A percentile compares a stretch with the other conserved stretches of the same genome.
Evolutionary conservation across 2,797 vertebrate species (phyloP).

Genomic region (Loriculus beryllinus): DNA sequence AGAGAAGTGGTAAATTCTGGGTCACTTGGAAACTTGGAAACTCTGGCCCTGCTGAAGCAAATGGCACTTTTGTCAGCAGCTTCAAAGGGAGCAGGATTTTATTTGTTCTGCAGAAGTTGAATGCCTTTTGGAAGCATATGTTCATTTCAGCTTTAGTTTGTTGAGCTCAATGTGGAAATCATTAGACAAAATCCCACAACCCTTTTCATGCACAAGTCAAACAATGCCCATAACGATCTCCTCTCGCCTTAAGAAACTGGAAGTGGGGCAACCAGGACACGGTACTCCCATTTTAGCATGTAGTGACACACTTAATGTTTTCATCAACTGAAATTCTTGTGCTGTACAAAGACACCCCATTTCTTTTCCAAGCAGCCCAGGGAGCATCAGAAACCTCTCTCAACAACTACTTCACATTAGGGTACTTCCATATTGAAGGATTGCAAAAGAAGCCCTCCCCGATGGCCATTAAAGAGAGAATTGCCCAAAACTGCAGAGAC

Average conservation of each 20-base stretch:
- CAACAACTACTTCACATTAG: background rate
- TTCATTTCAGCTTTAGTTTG: background rate
- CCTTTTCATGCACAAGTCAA: background rate
- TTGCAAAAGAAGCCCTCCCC: background rate
- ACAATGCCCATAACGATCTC: rapidly evolving
- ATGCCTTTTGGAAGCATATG: background rate
- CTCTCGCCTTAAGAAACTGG: background rate
- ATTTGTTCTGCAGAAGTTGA: background rate
- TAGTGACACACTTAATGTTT: background rate
- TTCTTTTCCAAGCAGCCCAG: background rate
- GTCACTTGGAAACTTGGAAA: background rate
- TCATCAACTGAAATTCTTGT: background rate
- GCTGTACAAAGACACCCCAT: background rate
- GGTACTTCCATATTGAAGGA: background rate
- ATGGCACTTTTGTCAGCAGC: background rate
- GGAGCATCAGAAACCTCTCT: background rate
- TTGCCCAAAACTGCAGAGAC: background rate
- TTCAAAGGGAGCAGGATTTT: background rate
- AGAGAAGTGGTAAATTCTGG: background rate
- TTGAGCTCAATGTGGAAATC: background rate
- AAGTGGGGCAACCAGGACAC: background rate
- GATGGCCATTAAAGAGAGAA: background rate
- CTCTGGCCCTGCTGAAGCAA: background rate
- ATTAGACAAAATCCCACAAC: background rate
- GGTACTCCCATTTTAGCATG: background rate